Percentiles rank a stretch among this genome's conserved stretches.
Evolutionary conservation across 2,113 vertebrate genomes (phyloP).

Genomic region (Genyomyrus donnyi): DNA sequence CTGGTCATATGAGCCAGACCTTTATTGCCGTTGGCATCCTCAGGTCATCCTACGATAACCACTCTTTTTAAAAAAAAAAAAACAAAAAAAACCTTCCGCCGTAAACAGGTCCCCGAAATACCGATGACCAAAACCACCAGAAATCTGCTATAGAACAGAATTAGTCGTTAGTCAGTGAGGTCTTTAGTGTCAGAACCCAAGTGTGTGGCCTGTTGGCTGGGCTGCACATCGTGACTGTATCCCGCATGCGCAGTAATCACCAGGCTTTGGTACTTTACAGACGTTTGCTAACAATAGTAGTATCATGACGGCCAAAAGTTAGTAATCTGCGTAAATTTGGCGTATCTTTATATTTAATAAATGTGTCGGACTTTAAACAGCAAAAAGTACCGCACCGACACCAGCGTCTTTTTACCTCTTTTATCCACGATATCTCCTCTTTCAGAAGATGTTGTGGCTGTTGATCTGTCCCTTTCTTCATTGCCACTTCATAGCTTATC

Average conservation of each 20-base stretch:
- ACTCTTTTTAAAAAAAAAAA: background rate
- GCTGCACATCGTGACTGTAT: background rate
- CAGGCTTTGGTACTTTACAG: background rate
- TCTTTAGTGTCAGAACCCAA: background rate
- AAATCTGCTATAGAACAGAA: background rate
- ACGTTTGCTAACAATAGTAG: too few relatives aligned
- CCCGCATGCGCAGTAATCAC: background rate
- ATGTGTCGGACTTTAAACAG: background rate
- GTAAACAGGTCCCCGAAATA: background rate
- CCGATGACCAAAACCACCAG: background rate
- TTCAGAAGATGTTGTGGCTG: background rate
- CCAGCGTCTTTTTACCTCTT: background rate
- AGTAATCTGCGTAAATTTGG: background rate
- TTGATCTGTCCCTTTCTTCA: background rate
- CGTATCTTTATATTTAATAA: background rate
- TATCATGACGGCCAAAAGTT: too few relatives aligned
- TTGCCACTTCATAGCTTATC: background rate
- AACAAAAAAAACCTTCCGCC: background rate
- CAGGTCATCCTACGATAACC: background rate
- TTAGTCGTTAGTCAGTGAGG: background rate
- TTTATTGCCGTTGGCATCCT: background rate
- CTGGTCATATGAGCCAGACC: background rate
- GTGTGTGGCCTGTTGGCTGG: background rate
- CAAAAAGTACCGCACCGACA: background rate
- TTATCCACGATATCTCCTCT: background rate